Base-by-base conservation (phyloP, 2,888 invertebrate genomes). In the Eristalis pertinax region DNA sequence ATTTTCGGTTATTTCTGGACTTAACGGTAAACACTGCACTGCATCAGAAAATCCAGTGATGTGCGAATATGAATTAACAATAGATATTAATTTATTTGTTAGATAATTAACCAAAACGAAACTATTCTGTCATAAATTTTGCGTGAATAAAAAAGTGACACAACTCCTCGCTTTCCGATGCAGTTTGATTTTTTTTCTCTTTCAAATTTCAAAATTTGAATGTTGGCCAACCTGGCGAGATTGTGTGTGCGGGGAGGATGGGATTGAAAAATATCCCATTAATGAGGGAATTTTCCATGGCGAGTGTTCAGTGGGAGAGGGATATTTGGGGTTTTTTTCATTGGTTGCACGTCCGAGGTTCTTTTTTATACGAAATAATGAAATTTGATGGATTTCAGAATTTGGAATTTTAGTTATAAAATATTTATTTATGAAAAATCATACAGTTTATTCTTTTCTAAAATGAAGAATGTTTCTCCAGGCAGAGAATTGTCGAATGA, bases 121-220 rank as follows among this genome's bases (percentile, higher is more conserved):
- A 26, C 72, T 78, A 58, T 67, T 86, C 78, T 83, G 60, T 81
- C 70, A 60, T 35, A 76, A 85, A 81, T 78, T 86, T 80, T 63
- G 65, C 43, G 65, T 86, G 78, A 86, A 74, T 72, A 78, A 78
- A 70, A 84, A 80, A 87, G 50, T 87, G 87, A 87, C 84, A 87
- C 87, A 87, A 87, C 87, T 87, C 76, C 50, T 80, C 72, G 84
- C 75, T 83, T 73, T 75, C 86, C 83, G 86, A 86, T 83, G 83
- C 86, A 86, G 83, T 78, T 83, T 76, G 62, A 80, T 70, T 87
- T 79, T 79, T 77, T 80, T 68, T 41, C 24, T 68, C 70, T 77
- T 50, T 41, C 29, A 43, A 15, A n/a, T 84, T 60, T 10, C 11
- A 13, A 11, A 38, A 15, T 10, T 10, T 35, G 29, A 60, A 76